A percentile compares a stretch with the other conserved stretches of the same genome.
Conservation (phyloP, 92 coral and sea anemone species). For the Galaxea fascicularis region DNA sequence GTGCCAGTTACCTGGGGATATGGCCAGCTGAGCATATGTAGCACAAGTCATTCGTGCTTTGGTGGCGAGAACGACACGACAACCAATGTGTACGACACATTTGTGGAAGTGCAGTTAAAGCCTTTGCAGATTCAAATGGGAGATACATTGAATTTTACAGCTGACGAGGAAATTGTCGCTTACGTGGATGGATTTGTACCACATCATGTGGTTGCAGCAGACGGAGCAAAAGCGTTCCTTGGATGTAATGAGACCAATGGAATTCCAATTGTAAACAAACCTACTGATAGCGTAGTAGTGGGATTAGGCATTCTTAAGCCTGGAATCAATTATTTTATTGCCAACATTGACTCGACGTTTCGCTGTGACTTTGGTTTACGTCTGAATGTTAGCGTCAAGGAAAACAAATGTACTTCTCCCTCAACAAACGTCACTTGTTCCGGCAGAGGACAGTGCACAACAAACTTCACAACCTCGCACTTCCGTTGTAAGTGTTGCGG, state of each 20-base stretch:
- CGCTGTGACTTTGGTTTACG: slow-evolving; percentile 97
- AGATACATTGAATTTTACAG: slow-evolving; percentile 87
- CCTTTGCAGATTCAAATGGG: slow-evolving; percentile 96
- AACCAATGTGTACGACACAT: slow-evolving; percentile 74
- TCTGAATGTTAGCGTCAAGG: slow-evolving; percentile 96
- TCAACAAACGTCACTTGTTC: slow-evolving; percentile 74
- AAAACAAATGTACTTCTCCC: slow-evolving; percentile 76
- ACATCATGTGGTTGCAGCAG: slow-evolving; percentile 63
- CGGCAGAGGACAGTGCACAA: slow-evolving; percentile 84
- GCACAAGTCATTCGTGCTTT: slow-evolving; percentile 90
- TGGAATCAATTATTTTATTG: slow-evolving; percentile 87
- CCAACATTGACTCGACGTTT: slow-evolving; percentile 90
- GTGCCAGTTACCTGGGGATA: slow-evolving; percentile 88
- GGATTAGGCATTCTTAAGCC: slow-evolving; percentile 65
- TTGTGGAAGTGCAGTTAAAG: slow-evolving; percentile 89
- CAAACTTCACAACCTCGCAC: slow-evolving; percentile 80
- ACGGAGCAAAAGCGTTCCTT: slow-evolving; percentile 75
- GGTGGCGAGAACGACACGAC: slow-evolving; percentile 78
- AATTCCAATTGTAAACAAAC: slow-evolving; percentile 70
- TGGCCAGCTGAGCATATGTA: slow-evolving; percentile 85
- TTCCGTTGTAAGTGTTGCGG: slow-evolving; percentile 93
- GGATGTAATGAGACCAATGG: slow-evolving; percentile 88
- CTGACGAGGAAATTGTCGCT: slow-evolving; percentile 80
- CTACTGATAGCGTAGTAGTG: slow-evolving; percentile 64
- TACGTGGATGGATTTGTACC: slow-evolving; percentile 83